A percentile compares a stretch with the other conserved stretches of the same genome.
These are phyloP conservation scores for Caenorhabditis macrosperma DNA, from an alignment of 2,888 invertebrate species.

Conservation along the genomic window DNA sequence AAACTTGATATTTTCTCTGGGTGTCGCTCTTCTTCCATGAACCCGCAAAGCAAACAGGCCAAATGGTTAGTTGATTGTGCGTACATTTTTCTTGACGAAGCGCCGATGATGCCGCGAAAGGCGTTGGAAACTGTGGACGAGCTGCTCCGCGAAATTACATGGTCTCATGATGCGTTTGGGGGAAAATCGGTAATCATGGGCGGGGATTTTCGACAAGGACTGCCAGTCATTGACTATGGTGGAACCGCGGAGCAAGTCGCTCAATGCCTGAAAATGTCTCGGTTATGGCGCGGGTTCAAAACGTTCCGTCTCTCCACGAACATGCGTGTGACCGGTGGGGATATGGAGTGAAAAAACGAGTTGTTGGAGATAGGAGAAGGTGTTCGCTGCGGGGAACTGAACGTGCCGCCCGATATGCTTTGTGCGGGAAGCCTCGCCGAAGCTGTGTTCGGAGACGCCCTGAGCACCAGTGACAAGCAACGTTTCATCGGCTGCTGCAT, in stretches of 20 bases:
- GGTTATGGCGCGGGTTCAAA: slow-evolving; percentile 18
- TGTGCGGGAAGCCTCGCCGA: not conserved
- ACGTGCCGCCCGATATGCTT: slow-evolving; percentile 4
- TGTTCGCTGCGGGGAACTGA: slow-evolving; percentile 7
- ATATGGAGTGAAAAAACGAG: slow-evolving; percentile 12
- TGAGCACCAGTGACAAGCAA: not conserved
- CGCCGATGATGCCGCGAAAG: slow-evolving; percentile 39
- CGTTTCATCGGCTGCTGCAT: slow-evolving; percentile 16
- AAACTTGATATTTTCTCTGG: slow-evolving; percentile 16
- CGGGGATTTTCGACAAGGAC: slow-evolving; percentile 54
- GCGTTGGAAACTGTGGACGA: slow-evolving; percentile 35
- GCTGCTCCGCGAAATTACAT: slow-evolving; percentile 36
- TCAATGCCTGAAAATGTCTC: slow-evolving; percentile 25
- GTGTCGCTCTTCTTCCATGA: too few species aligned
- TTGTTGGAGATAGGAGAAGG: slow-evolving; percentile 46
- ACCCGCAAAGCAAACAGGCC: too few species aligned
- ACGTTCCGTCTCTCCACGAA: slow-evolving; percentile 18
- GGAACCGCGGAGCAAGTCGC: slow-evolving; percentile 6
- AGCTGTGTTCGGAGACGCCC: slow-evolving; percentile 19
- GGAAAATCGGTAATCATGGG: slow-evolving; percentile 43
- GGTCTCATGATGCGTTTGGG: slow-evolving; percentile 41
- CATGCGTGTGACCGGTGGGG: slow-evolving; percentile 13
- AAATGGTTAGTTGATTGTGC: too few species aligned
- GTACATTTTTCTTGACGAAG: too few species aligned
- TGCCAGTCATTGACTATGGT: slow-evolving; percentile 43